Conservation (phyloP, 2,113 vertebrate species). For the Engystomops pustulosus region DNA sequence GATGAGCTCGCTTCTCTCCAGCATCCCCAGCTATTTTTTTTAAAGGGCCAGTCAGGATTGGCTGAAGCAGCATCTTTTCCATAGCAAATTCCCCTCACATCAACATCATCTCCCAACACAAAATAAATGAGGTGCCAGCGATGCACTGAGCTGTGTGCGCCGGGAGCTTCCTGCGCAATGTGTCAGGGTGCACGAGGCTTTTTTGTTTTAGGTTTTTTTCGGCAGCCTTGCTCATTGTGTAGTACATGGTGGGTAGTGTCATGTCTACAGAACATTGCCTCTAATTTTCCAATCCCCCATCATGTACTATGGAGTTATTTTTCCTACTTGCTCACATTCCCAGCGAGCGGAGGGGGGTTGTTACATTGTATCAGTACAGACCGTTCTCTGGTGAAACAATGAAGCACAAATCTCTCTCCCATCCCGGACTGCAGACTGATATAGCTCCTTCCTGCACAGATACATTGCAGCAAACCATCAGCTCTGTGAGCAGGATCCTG, state of each 20-base stretch:
- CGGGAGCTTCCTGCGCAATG: neutral
- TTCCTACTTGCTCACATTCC: neutral
- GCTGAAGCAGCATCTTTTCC: neutral
- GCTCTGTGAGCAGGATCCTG: neutral
- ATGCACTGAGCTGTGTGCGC: neutral
- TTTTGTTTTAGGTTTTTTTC: neutral
- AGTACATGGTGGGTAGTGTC: neutral
- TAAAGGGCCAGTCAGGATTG: constrained; percentile 49
- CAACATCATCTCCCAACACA: constrained; percentile 35
- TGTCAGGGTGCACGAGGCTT: neutral
- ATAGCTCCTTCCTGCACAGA: neutral
- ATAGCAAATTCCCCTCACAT: neutral
- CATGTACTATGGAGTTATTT: no score
- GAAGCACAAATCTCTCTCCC: neutral
- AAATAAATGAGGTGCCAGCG: constrained; percentile 12
- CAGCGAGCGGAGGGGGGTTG: neutral
- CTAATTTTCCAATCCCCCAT: no score
- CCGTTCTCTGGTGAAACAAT: neutral
- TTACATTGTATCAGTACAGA: neutral
- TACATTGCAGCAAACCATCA: neutral
- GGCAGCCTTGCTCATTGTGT: neutral
- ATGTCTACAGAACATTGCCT: neutral
- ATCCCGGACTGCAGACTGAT: neutral
- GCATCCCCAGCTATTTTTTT: constrained; percentile 54
- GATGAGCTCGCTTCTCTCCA: constrained; percentile 67